phyloP scores from a whole-genome alignment of 2,113 vertebrate genomes.

The Sclerurus mexicanus region DNA sequence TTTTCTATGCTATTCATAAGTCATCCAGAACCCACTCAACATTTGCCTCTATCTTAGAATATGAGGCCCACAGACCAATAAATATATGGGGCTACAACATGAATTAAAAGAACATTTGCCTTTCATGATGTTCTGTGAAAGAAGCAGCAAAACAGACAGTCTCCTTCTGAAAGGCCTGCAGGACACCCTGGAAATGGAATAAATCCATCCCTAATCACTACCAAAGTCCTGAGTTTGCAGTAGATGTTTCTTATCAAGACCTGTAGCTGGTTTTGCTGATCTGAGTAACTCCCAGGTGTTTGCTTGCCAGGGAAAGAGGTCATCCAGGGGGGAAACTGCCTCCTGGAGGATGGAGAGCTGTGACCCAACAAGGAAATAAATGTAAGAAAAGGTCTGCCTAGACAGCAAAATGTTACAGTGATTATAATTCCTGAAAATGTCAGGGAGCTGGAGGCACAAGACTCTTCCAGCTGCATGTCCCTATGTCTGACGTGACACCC shows the following conservation, averaged over 20 bases:
- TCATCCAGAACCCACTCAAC: background rate
- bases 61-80: background rate
- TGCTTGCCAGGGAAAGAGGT: background rate
- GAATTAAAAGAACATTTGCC: background rate
- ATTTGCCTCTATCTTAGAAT: background rate
- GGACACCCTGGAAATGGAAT: background rate
- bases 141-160: background rate
- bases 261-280: background rate
- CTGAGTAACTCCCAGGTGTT: background rate
- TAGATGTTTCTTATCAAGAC: slow-evolving; percentile 32
- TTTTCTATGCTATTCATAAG: background rate
- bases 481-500: background rate
- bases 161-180: background rate
- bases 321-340: background rate
- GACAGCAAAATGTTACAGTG: background rate
- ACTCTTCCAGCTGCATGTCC: background rate
- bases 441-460: background rate
- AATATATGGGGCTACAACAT: background rate
- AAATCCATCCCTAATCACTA: background rate
- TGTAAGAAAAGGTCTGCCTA: background rate
- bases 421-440: background rate
- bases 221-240: background rate
- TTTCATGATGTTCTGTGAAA: background rate
- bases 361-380: background rate
- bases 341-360: slow-evolving; percentile 1